Percentiles rank a stretch among this genome's conserved stretches.
phyloP scores from a whole-genome alignment of 2,113 vertebrate genomes.

The Speoplatyrhinus poulsoni region DNA sequence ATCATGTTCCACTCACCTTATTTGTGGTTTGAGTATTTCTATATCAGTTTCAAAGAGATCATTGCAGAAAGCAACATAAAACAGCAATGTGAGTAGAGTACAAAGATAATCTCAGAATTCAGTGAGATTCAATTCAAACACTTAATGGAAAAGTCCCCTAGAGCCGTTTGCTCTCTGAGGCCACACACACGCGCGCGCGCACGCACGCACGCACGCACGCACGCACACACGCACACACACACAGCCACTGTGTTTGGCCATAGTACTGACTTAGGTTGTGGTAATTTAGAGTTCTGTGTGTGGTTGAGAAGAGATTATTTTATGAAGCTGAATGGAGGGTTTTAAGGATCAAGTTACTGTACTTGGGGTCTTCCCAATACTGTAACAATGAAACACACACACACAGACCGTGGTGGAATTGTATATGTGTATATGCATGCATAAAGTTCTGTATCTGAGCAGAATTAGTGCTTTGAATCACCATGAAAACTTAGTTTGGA shows the following conservation, averaged over 20 bases:
- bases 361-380: neutral
- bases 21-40: neutral
- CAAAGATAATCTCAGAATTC: slow-evolving; percentile 43
- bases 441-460: no score
- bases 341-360: slow-evolving; percentile 59
- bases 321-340: slow-evolving; percentile 60
- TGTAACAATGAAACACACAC: slow-evolving; percentile 38
- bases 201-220: no score
- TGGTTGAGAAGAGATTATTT: slow-evolving; percentile 65
- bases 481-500: no score
- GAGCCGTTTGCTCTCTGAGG: slow-evolving; percentile 24
- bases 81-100: slow-evolving; percentile 9
- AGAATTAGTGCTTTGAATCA: no score
- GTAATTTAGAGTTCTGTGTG: slow-evolving; percentile 37
- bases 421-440: no score
- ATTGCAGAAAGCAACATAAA: neutral
- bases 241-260: slow-evolving; percentile 10
- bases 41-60: no score
- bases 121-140: slow-evolving; percentile 28
- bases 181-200: no score
- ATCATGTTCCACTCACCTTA: slow-evolving; percentile 44
- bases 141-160: slow-evolving; percentile 36
- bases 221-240: slow-evolving; percentile 10
- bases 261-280: slow-evolving; percentile 27
- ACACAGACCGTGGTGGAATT: no score